These are phyloP conservation scores for Gracilinanus agilis DNA, from an alignment of 2,113 vertebrate species.

Conservation along the genomic window DNA sequence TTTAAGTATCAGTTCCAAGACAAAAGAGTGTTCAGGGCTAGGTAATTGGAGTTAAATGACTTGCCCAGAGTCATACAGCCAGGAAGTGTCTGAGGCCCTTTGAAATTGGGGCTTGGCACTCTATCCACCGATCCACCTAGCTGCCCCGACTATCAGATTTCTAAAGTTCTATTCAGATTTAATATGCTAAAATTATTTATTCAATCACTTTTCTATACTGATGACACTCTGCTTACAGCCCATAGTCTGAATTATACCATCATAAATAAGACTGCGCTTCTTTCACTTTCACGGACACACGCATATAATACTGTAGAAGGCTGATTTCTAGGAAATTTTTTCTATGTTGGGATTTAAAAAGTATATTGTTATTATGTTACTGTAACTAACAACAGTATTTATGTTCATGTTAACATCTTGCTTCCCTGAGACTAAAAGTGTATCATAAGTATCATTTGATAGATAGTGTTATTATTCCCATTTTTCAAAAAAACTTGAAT, in stretches of 20 bases:
- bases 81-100: no score
- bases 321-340: constrained; percentile 10
- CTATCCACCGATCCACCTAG: no score
- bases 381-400: constrained; percentile 4
- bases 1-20: no score
- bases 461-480: background rate
- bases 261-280: background rate
- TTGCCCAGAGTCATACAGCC: no score
- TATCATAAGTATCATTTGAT: constrained; percentile 32
- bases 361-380: background rate
- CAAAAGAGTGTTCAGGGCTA: no score
- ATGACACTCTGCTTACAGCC: background rate
- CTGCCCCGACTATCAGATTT: background rate
- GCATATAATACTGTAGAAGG: background rate
- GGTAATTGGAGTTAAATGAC: no score
- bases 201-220: background rate
- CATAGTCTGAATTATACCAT: background rate
- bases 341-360: constrained; percentile 2
- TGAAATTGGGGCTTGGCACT: no score
- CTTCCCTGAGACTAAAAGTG: constrained; percentile 8
- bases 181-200: background rate
- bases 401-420: constrained; percentile 15
- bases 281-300: background rate
- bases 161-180: background rate
- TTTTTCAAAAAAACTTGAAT: background rate